Evolutionary conservation across 2,888 invertebrate genomes (phyloP), one percentile per base, ranked within the genome.

Genomic region (Asteroscopus sphinx): DNA sequence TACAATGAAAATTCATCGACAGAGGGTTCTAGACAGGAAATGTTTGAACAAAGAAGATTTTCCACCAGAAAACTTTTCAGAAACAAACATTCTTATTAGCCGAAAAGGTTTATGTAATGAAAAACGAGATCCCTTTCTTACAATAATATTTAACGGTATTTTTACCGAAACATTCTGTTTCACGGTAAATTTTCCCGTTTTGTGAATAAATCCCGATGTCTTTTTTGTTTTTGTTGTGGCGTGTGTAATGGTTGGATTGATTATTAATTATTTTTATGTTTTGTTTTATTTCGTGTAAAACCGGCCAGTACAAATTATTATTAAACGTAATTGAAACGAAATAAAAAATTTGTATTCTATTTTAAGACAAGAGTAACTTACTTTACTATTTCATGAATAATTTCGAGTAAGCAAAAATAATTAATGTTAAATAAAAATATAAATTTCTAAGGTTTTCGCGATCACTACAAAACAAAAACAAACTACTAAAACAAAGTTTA

Each of bases 81-180:
- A 75, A 80, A 77, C 75, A 77, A 75, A 72, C 63, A 70, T 51
- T 76, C 75, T 78, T 85, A 83, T 83, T 83, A 83, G 77, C 79
- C 68, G 63, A 80, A 80, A 83, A 68, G 77, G 76, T 71, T 72
- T 68, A 54, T 64, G 68, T 76, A 76, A 78, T 74, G 77, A 74
- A 76, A 80, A 82, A 79, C 76, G 78, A 70, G 59, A 74, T 73
- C 73, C 80, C 76, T 79, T 81, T 77, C 73, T 74, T 79, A 76
- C 71, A 61, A 75, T 67, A 63, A 64, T 53, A 39, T 46, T 66
- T 45, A 58, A 55, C 45, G 45, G 51, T 52, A 63, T 61, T 71
- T 73, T 73, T 41, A 63, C 37, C 36, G 46, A 66, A 77, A 74
- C 70, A 75, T 78, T 77, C 77, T 56, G 64, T 67, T 33, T 44